Evolutionary conservation across 2,797 vertebrate genomes (phyloP).

Genomic region (Rousettus madagascariensis): DNA sequence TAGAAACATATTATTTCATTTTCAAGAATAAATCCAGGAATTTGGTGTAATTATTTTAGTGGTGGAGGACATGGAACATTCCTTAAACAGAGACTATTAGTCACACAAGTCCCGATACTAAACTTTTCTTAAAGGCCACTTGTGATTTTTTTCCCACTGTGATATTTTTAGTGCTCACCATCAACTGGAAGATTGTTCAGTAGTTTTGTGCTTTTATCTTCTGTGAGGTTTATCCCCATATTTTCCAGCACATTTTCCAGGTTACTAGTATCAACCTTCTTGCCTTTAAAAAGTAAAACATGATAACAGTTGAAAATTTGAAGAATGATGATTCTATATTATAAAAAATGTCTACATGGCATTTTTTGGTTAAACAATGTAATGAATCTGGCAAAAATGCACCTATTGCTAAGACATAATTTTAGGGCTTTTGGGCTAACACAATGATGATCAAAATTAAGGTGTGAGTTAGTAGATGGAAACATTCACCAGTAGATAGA

Average conservation of each 20-base stretch:
- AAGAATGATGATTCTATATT: constrained; percentile 14
- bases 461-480: neutral
- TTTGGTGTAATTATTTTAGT: neutral
- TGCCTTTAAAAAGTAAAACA: constrained; percentile 56
- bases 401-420: neutral
- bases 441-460: neutral
- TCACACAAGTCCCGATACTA: neutral
- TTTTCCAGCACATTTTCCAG: constrained; percentile 49
- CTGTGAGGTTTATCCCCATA: constrained; percentile 35
- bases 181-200: constrained; percentile 47
- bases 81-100: neutral
- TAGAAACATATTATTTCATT: neutral
- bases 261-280: constrained; percentile 53
- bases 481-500: neutral
- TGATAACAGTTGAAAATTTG: neutral
- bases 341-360: neutral
- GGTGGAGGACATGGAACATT: neutral
- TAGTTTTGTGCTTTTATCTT: constrained; percentile 6
- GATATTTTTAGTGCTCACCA: constrained; percentile 56
- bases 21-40: constrained; percentile 5
- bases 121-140: neutral
- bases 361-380: neutral
- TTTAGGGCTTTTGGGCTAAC: neutral
- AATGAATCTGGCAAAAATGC: neutral
- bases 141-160: neutral